Conservation (phyloP, 2,888 invertebrate genomes). For the Augochlorella aurata region DNA sequence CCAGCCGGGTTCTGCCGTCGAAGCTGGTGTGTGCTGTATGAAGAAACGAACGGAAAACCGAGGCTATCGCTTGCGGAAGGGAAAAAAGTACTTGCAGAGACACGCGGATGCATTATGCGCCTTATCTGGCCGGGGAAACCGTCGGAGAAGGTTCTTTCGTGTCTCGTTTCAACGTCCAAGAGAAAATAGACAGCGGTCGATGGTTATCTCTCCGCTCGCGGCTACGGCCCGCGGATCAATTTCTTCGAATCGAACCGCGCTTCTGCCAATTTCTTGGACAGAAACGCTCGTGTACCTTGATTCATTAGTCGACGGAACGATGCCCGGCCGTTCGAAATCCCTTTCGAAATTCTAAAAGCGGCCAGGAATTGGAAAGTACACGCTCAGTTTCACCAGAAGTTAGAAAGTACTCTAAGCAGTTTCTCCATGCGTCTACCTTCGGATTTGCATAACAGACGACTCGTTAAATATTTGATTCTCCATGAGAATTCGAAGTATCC, state of each 20-base stretch:
- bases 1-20: slow-evolving; percentile 22
- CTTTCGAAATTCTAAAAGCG: slow-evolving; percentile 26
- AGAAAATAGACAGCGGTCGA: neutral
- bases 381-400: slow-evolving; percentile 7
- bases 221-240: neutral
- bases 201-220: neutral
- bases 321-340: neutral
- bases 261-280: neutral
- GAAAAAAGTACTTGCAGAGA: neutral
- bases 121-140: slow-evolving; percentile 1
- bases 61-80: neutral
- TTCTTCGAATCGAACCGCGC: neutral
- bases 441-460: slow-evolving; percentile 20
- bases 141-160: neutral
- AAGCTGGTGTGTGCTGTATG: neutral
- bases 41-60: slow-evolving; percentile 11
- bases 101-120: neutral
- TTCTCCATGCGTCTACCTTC: slow-evolving; percentile 11
- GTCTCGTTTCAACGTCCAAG: neutral
- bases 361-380: slow-evolving; percentile 23
- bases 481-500: neutral
- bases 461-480: slow-evolving; percentile 12
- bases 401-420: slow-evolving; percentile 25
- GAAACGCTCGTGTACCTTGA: neutral
- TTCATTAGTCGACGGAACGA: neutral